Evolutionary conservation across 1,140 invertebrate genomes (phyloP).

Genomic region (Papilio aristodemus): DNA sequence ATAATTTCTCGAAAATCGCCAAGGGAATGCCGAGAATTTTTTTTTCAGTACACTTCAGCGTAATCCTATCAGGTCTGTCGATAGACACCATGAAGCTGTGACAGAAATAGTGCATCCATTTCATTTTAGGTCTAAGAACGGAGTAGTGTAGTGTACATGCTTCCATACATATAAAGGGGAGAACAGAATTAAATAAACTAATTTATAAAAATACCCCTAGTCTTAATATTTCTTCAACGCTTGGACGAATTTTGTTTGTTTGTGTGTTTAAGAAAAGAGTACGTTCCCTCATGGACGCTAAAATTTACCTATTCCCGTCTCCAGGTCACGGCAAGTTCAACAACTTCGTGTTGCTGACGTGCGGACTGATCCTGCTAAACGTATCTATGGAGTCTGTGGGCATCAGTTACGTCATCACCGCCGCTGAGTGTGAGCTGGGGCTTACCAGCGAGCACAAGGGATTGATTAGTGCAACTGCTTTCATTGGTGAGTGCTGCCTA

Average conservation of each 20-base stretch:
- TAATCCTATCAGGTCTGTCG: not conserved
- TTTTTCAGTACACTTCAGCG: not conserved
- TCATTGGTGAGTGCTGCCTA: slow-evolving; percentile 81
- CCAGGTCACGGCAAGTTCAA: slow-evolving; percentile 79
- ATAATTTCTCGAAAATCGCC: not conserved
- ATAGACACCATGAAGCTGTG: no score
- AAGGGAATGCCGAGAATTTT: not conserved
- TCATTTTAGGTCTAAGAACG: not conserved
- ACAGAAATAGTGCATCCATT: not conserved
- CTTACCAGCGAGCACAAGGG: slow-evolving; percentile 81
- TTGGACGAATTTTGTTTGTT: no score
- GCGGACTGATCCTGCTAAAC: slow-evolving; percentile 79
- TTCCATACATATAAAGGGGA: no score
- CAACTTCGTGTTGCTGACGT: slow-evolving; percentile 66
- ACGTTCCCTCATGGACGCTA: no score
- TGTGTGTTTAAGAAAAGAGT: no score
- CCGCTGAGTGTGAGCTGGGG: slow-evolving; percentile 82
- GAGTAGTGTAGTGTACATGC: not conserved
- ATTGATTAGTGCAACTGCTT: slow-evolving; percentile 79
- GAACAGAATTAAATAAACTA: no score
- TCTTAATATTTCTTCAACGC: no score
- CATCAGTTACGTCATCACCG: slow-evolving; percentile 82
- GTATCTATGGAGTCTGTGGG: slow-evolving; percentile 79
- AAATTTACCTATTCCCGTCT: not conserved
- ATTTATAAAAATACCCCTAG: no score